A percentile compares a stretch with the other conserved stretches of the same genome.
Evolutionary conservation across 2,797 vertebrate genomes (phyloP).

Genomic region (Carcharodon carcharias): DNA sequence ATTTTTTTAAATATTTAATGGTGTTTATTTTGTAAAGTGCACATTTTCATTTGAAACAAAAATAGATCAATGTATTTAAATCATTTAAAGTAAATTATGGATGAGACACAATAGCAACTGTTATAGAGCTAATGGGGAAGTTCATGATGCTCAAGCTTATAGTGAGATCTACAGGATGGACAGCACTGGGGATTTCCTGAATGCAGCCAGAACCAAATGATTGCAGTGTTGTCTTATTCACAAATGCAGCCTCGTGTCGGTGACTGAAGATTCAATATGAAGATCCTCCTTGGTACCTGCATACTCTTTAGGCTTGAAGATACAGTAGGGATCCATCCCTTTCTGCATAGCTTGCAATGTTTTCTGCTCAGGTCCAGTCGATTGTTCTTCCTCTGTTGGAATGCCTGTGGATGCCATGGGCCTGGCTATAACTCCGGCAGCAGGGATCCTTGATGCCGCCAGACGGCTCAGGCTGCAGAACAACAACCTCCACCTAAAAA

Average conservation of each 20-base stretch:
- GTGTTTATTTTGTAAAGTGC: no score
- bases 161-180: slow-evolving; percentile 57
- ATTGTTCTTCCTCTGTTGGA: slow-evolving; percentile 70
- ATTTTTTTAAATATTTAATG: no score
- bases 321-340: slow-evolving; percentile 60
- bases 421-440: no score
- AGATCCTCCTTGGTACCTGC: slow-evolving; percentile 54
- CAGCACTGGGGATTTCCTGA: slow-evolving; percentile 57
- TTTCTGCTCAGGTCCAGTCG: slow-evolving; percentile 64
- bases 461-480: no score
- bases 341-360: slow-evolving; percentile 56
- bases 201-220: slow-evolving; percentile 63
- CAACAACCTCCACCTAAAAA: no score
- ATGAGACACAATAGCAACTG: slow-evolving; percentile 51
- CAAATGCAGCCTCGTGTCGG: slow-evolving; percentile 60
- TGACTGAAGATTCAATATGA: slow-evolving; percentile 54
- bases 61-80: not conserved
- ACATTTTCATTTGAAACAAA: not conserved
- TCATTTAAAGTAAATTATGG: not conserved
- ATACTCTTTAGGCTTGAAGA: slow-evolving; percentile 51
- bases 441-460: no score
- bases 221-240: slow-evolving; percentile 61
- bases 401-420: slow-evolving; percentile 50
- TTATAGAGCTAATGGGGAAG: slow-evolving; percentile 53
- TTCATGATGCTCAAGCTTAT: slow-evolving; percentile 54